Base-by-base conservation (phyloP, 2,888 invertebrate genomes). In the Coenonympha arcania region DNA sequence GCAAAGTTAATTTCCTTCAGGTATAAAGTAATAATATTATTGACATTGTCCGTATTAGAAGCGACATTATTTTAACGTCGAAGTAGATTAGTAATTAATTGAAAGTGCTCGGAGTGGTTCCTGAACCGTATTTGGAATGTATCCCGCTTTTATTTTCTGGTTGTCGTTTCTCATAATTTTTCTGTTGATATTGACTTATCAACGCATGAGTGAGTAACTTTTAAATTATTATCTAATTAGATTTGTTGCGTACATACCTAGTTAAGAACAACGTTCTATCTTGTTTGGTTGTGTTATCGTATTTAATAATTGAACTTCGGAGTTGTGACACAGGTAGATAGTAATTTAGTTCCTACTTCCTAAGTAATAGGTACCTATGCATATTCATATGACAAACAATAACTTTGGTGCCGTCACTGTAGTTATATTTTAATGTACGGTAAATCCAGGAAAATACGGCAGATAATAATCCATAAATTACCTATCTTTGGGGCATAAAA, bases 121-220 rank as follows among this genome's bases (percentile, higher is more conserved):
- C 15, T 1, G n/a, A 4, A 28, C 11, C 11, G 4, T 8, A 20
- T 40, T 16, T 44, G 30, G 52, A 58, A 64, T 55, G 43, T 61
- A 66, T n/a, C 62, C 63, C 0, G 58, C 62, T 1, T 63, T 67
- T 39, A 13, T 63, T 5, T 66, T 71, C 52, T 71, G 69, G 71
- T 9, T 66, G 8, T 33, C 56, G 1, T 61, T 71, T 45, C 36
- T 71, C 1, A 0, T 69, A 1, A 18, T 65, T 5, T 33, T 71
- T 2, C 24, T 69, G 22, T 6, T 66, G 5, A 24, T 68, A 1
- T 54, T 65, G 19, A 55, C 54, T 3, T 62, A 56, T 28, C 60
- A 58, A 30, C 59, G 60, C 19, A 48, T 63, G 13, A 59, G 68
- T 71, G 56, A 70, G 69, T 69, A 20, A 1, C 15, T 31, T 3